Base-by-base conservation (phyloP, 92 coral and sea anemone genomes). In the Nematostella vectensis region DNA sequence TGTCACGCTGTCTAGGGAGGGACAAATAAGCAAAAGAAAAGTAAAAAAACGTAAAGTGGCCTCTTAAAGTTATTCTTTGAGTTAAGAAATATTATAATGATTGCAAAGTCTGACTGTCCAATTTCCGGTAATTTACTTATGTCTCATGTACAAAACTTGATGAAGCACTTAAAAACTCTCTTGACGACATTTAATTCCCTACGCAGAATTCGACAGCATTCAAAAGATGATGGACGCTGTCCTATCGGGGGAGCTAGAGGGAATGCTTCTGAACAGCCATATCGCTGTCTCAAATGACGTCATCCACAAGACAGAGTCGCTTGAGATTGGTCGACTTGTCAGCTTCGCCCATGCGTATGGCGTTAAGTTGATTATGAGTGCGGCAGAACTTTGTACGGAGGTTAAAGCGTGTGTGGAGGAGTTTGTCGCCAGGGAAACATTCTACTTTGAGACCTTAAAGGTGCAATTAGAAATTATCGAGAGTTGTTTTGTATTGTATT, bases 191-290 rank as follows among this genome's bases (percentile, higher is more conserved):
- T n/a, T n/a, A n/a, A n/a, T n/a, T n/a, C n/a, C n/a, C n/a, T n/a
- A n/a, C n/a, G 8, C 40, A 33, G 40, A 33, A 15, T 33, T 6
- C 40, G 15, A 33, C 15, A 6, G 15, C 40, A 33, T 33, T 6
- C 22, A 42, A 3, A 62, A 54, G 1, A 82, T 91, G 84, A 28
- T 48, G n/a, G 33, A 29, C 15, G 69, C 87, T 2, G 62, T 85
- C 9, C 15, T 31, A 22, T 19, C 59, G 2, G 25, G 45, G 29
- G 8, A 37, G 3, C 79, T 89, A 2, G 79, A 75, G 11, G 98
- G 95, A 0, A 47, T 91, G 15, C 47, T 91, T 30, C 42, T 91
- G 19, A 95, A 91, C 42, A 69, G 69, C 31, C 94, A 91, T 57
- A 68, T 65, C n/a, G 87, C 86, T 3, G 89, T 77, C 44, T 76